A percentile compares a stretch with the other conserved stretches of the same genome.
phyloP scores from a whole-genome alignment of 2,113 vertebrate species.

The Cryptomyrus ogoouensis region DNA sequence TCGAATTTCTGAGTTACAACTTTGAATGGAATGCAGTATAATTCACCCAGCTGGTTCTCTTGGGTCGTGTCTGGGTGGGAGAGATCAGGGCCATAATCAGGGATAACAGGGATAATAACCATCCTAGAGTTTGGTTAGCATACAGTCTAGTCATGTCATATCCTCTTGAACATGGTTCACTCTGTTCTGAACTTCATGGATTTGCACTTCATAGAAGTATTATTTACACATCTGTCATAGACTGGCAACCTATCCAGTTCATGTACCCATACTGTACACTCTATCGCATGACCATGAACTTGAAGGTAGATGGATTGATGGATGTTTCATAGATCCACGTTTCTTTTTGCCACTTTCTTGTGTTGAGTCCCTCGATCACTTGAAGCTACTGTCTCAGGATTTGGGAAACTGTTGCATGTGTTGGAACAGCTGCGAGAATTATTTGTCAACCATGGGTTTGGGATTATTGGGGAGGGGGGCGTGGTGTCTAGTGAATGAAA shows the following conservation, averaged over 20 bases:
- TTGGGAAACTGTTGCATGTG: background rate
- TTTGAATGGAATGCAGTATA: no score
- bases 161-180: background rate
- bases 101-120: background rate
- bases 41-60: background rate
- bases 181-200: background rate
- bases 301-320: background rate
- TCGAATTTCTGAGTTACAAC: no score
- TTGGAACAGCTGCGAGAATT: background rate
- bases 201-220: background rate
- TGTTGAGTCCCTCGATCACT: background rate
- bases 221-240: background rate
- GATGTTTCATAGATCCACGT: background rate
- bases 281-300: background rate
- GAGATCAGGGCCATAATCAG: background rate
- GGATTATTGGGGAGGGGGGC: background rate
- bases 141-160: background rate
- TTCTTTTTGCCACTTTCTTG: background rate
- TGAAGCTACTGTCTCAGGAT: background rate
- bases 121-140: background rate
- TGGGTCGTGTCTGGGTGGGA: background rate
- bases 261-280: background rate
- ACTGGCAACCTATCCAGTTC: background rate
- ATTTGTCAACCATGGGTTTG: background rate
- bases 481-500: background rate